Base-by-base conservation (phyloP, 2,888 invertebrate species). In the Standfussiana lucernea region DNA sequence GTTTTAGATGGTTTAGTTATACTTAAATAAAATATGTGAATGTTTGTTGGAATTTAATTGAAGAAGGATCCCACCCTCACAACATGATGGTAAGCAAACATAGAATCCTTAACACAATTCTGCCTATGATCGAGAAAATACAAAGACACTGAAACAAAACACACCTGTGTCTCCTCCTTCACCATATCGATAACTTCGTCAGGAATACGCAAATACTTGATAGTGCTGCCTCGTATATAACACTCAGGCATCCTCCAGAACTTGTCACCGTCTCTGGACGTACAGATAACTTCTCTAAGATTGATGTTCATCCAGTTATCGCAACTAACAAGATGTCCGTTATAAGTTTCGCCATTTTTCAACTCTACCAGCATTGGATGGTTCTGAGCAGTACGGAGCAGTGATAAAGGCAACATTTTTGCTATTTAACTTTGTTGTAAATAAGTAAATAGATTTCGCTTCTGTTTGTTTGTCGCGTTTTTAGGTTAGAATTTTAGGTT, bases 291-390 rank as follows among this genome's bases (percentile, higher is more conserved):
- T 97, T 99, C 99, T 91, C 99, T 97, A 32, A 99, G 97, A 94
- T 99, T 99, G 45, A 99, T 99, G 94, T 99, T 99, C 99, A 99
- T 99, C 99, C 99, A 99, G 89, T 99, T 99, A 95, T 99, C 99
- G 93, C 99, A 99, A 91, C 99, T 99, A 1, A 99, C 99, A 87
- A 99, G 97, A 95, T 99, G 99, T 0, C 99, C 99, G 95, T 99
- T 99, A 96, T 99, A 99, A 0, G 99, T 99, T 97, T 99, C 99
- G 3, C 99, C 99, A 97, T 99, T 99, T 97, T 99, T 99, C 83
- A 99, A 95, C 94, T 99, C 99, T 0, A 99, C 99, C 87, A 99
- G 94, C 99, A 99, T 99, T 0, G 99, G 99, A 96, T 99, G 99
- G 95, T 99, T 99, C 92, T 99, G 99, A 2, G 99, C 99, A 21